phyloP scores from a whole-genome alignment of 35 echinoderm and acorn worm species.

The Lytechinus pictus region DNA sequence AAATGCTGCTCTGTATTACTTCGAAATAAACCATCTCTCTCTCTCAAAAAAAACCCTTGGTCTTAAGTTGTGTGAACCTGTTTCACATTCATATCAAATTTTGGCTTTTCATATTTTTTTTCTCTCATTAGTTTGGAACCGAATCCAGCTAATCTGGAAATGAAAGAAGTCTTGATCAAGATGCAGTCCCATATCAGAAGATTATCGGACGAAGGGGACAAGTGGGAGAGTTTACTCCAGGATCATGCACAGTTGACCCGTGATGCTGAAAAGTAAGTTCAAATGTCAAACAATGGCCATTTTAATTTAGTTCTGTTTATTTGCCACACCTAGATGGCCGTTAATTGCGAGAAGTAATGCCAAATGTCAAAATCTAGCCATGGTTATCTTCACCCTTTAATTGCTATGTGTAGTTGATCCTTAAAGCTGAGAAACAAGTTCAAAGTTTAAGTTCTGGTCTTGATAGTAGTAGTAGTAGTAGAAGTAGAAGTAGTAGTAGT shows the following conservation, averaged over 20 bases:
- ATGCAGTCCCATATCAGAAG: conserved; percentile 44
- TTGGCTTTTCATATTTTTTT: background rate
- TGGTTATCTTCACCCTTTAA: too few relatives aligned
- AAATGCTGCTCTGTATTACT: too few relatives aligned
- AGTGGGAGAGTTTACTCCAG: conserved; percentile 36
- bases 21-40: background rate
- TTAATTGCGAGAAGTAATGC: too few relatives aligned
- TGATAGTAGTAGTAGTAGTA: too few relatives aligned
- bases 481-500: too few relatives aligned
- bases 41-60: background rate
- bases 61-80: too few relatives aligned
- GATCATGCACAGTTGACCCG: background rate
- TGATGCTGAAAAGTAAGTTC: conserved; percentile 36
- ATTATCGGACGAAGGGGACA: conserved; percentile 24
- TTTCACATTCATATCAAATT: too few relatives aligned
- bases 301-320: background rate
- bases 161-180: conserved; percentile 46
- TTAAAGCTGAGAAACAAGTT: too few relatives aligned
- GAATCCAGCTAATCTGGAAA: conserved; percentile 44
- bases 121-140: conserved; percentile 19
- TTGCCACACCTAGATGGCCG: too few relatives aligned
- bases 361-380: too few relatives aligned
- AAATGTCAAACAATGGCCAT: background rate
- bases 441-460: too few relatives aligned
- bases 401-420: too few relatives aligned